Percentiles rank a stretch among this genome's conserved stretches.
phyloP scores from a whole-genome alignment of 2,888 invertebrate genomes.

The Acanthosoma haemorrhoidale region DNA sequence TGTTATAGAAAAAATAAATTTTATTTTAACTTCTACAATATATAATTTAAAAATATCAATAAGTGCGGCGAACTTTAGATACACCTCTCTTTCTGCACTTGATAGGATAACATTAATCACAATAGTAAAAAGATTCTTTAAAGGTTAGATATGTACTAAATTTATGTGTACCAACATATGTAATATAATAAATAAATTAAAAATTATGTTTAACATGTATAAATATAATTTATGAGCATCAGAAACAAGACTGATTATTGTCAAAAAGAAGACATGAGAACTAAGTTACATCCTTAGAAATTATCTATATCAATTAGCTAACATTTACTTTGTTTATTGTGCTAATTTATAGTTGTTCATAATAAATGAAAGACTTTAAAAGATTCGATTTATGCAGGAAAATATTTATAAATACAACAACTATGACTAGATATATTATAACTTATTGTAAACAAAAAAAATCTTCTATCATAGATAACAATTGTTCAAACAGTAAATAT shows the following conservation, averaged over 20 bases:
- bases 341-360: background rate
- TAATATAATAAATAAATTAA: background rate
- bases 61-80: too few species aligned
- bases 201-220: background rate
- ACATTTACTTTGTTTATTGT: background rate
- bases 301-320: background rate
- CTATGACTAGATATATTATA: conserved; percentile 1
- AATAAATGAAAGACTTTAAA: background rate
- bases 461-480: background rate
- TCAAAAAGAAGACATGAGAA: background rate
- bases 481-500: too few species aligned
- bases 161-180: background rate
- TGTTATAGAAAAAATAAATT: too few species aligned
- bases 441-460: background rate
- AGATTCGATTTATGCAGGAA: background rate
- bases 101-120: too few species aligned
- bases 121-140: too few species aligned
- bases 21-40: too few species aligned
- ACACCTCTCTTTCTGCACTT: too few species aligned
- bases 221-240: background rate
- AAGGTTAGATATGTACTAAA: too few species aligned
- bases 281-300: background rate
- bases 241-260: background rate
- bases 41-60: too few species aligned
- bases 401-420: background rate